phyloP scores from a whole-genome alignment of 2,888 invertebrate species.

The Mallateleia sp. region DNA sequence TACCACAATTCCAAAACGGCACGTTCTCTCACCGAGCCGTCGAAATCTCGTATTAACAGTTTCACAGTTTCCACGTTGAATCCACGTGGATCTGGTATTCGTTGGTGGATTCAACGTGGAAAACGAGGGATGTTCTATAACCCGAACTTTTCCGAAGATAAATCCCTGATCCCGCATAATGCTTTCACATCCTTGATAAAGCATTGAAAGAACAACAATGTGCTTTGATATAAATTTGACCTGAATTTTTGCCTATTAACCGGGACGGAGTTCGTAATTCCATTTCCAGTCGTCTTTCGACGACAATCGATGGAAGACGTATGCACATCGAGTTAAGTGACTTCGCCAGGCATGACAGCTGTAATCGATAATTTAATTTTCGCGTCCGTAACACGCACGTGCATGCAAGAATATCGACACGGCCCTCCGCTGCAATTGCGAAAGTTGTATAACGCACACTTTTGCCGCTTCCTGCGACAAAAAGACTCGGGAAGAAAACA shows the following conservation, averaged over 20 bases:
- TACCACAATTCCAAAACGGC: too few relatives aligned
- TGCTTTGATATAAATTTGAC: slow-evolving; percentile 60
- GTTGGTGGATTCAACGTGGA: too few relatives aligned
- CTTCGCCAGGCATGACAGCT: slow-evolving; percentile 74
- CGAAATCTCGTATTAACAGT: too few relatives aligned
- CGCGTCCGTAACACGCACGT: slow-evolving; percentile 73
- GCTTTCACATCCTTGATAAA: slow-evolving; percentile 19
- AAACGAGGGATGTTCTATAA: too few relatives aligned
- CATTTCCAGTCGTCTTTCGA: slow-evolving; percentile 72
- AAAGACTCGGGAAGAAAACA: not conserved
- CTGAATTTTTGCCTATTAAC: slow-evolving; percentile 70
- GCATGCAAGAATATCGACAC: slow-evolving; percentile 59
- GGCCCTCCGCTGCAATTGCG: slow-evolving; percentile 41
- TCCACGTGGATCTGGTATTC: too few relatives aligned
- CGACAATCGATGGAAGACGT: slow-evolving; percentile 76
- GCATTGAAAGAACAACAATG: slow-evolving; percentile 51
- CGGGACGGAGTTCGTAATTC: slow-evolving; percentile 63
- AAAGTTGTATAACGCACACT: slow-evolving; percentile 68
- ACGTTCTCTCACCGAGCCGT: too few relatives aligned
- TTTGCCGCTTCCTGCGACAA: slow-evolving; percentile 63
- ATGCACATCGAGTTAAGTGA: slow-evolving; percentile 75
- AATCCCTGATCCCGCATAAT: slow-evolving; percentile 1
- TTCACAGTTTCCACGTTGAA: too few relatives aligned
- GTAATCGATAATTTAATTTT: slow-evolving; percentile 78
- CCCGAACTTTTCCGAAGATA: too few relatives aligned